Evolutionary conservation across 2,797 vertebrate genomes (phyloP), one percentile per base, ranked within the genome.

Genomic region (Urocyon cinereoargenteus): DNA sequence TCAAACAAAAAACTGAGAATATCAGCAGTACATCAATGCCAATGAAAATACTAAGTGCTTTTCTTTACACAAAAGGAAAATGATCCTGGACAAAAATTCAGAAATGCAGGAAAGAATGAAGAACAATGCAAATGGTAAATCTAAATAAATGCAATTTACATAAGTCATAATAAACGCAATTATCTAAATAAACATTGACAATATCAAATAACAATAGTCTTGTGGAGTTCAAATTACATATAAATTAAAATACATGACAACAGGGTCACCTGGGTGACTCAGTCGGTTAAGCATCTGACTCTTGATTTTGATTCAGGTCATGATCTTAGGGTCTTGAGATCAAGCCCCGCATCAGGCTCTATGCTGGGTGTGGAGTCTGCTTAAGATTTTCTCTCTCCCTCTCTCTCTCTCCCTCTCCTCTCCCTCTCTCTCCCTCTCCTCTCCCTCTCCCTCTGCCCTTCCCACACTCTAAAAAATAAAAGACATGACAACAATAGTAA

Each of bases 61-160:
- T 61, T 70, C 75, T 40, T 95, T 16, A 79, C 24, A 81, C 26
- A 51, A 72, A 77, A 94, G 55, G 45, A 82, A 92, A 92, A 40
- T 31, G 31, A 59, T 22, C 0, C 28, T 31, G 40, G 77, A 59
- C 75, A 68, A 87, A 86, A 91, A 18, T 53, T 85, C 72, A 85
- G 36, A 93, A 93, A 22, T 16, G 2, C 31, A 49, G 83, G 45
- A 51, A 55, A 91, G n/a, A 82, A 87, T 8, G 14, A n/a, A 85
- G 16, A 68, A 22, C 13, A 55, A 26, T 13, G 2, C 26, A 64
- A 72, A 85, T 12, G 31, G 16, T 14, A 59, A 59, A 51, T 59
- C 28, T 62, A 61, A 91, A 78, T 22, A 66, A 82, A 59, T 5
- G 75, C 4, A 82, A 83, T 85, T 61, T 61, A 85, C 31, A 9